Evolutionary conservation across 2,888 invertebrate species (phyloP).

Genomic region (Platycheirus albimanus): DNA sequence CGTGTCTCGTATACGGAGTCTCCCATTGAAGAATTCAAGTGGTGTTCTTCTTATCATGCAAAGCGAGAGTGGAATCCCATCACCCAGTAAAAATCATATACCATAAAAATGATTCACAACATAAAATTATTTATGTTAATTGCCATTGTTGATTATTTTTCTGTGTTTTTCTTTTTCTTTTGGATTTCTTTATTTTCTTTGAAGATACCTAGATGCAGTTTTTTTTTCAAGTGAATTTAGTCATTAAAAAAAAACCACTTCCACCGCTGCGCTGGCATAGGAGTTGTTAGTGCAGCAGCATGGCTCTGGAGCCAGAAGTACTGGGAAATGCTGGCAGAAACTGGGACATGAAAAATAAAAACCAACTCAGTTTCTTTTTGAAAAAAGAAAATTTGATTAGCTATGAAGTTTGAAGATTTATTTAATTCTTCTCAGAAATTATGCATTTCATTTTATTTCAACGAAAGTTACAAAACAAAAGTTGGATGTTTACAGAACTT

Average conservation of each 20-base stretch:
- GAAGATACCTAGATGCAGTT: too few species aligned
- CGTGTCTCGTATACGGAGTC: not conserved
- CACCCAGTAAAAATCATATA: conserved; percentile 6
- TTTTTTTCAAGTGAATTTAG: conserved; percentile 49
- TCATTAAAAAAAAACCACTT: conserved; percentile 65
- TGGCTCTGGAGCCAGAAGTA: conserved; percentile 51
- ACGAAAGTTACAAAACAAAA: too few species aligned
- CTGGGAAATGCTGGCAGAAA: conserved; percentile 32
- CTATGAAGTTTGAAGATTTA: too few species aligned
- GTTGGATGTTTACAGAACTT: too few species aligned
- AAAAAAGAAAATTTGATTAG: conserved; percentile 2
- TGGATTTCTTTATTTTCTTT: conserved; percentile 20
- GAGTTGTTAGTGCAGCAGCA: too few species aligned
- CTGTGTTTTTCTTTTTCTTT: conserved; percentile 1
- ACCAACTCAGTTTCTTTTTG: conserved; percentile 37
- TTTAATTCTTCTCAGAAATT: too few species aligned
- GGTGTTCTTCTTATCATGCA: conserved; percentile 50
- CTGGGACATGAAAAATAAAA: conserved; percentile 41
- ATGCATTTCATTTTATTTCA: too few species aligned
- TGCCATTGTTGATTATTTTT: conserved; percentile 36
- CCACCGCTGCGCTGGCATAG: too few species aligned
- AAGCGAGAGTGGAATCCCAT: conserved; percentile 60
- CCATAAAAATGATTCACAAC: conserved; percentile 39
- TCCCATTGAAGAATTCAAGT: not conserved
- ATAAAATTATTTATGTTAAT: conserved; percentile 59